Percentiles rank a stretch among this genome's conserved stretches.
Conservation (phyloP, 1,140 invertebrate genomes). For the Glomeris maerens region DNA sequence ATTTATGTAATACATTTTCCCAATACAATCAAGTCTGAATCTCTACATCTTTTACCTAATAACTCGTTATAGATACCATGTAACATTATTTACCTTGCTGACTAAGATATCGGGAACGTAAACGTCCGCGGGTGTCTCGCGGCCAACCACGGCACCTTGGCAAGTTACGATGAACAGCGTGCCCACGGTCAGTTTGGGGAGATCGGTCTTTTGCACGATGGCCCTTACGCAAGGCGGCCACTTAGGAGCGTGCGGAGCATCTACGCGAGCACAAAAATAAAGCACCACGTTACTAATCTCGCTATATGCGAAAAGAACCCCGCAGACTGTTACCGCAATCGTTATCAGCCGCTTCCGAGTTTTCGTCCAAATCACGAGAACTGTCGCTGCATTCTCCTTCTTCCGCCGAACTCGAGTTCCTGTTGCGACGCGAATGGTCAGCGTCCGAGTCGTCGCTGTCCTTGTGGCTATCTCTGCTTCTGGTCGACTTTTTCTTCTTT, state of each 20-base stretch:
- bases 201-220: slow-evolving; percentile 60
- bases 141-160: slow-evolving; percentile 66
- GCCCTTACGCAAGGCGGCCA: slow-evolving; percentile 75
- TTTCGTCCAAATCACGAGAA: slow-evolving; percentile 20
- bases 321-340: too few relatives aligned
- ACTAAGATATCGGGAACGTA: slow-evolving; percentile 62
- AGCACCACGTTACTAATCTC: too few relatives aligned
- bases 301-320: too few relatives aligned
- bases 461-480: too few relatives aligned
- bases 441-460: too few relatives aligned
- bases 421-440: too few relatives aligned
- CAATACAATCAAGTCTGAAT: neutral
- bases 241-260: too few relatives aligned
- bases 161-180: slow-evolving; percentile 70
- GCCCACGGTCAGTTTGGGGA: slow-evolving; percentile 52
- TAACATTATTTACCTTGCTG: slow-evolving; percentile 46
- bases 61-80: slow-evolving; percentile 9
- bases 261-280: too few relatives aligned
- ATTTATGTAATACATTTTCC: slow-evolving; percentile 10
- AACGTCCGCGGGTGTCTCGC: slow-evolving; percentile 55
- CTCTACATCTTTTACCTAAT: neutral
- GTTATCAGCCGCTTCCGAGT: too few relatives aligned
- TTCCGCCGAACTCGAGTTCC: slow-evolving; percentile 35
- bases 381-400: slow-evolving; percentile 50
- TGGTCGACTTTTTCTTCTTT: too few relatives aligned